These are phyloP conservation scores for Bubo scandiacus DNA, from an alignment of 2,113 vertebrate species.

Conservation along the genomic window DNA sequence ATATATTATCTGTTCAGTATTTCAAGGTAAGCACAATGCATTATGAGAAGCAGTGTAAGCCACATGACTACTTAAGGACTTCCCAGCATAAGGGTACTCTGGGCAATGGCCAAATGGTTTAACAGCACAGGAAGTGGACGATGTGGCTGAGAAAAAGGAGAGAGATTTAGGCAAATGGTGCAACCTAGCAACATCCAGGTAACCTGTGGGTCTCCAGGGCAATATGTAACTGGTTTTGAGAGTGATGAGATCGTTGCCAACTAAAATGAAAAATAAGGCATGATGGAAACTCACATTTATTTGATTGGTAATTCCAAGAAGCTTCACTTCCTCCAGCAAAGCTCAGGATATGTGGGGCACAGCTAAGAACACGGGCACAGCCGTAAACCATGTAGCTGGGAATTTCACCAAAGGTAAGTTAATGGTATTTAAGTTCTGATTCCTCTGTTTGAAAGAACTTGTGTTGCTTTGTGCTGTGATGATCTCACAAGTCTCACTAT, in stretches of 20 bases:
- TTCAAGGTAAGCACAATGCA: not conserved
- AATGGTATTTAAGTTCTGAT: not conserved
- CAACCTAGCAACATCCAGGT: slow-evolving; percentile 38
- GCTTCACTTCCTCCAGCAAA: not conserved
- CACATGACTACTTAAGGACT: not conserved
- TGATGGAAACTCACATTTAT: not conserved
- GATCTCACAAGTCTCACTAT: not conserved
- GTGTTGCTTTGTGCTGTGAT: not conserved
- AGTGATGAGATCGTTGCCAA: not conserved
- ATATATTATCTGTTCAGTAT: not conserved
- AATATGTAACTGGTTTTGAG: slow-evolving; percentile 20
- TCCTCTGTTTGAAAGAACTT: not conserved
- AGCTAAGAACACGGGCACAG: not conserved
- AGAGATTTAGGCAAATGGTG: not conserved
- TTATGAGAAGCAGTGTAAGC: not conserved
- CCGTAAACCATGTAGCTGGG: not conserved
- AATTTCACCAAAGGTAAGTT: not conserved
- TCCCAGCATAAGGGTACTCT: not conserved
- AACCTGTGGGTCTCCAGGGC: slow-evolving; percentile 36
- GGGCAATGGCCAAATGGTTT: not conserved
- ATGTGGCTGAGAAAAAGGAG: not conserved
- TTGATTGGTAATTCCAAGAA: not conserved
- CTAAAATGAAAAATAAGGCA: not conserved
- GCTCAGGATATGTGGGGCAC: not conserved
- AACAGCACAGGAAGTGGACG: not conserved